phyloP scores from a whole-genome alignment of 2,888 invertebrate species.

The Notodonta ziczac region DNA sequence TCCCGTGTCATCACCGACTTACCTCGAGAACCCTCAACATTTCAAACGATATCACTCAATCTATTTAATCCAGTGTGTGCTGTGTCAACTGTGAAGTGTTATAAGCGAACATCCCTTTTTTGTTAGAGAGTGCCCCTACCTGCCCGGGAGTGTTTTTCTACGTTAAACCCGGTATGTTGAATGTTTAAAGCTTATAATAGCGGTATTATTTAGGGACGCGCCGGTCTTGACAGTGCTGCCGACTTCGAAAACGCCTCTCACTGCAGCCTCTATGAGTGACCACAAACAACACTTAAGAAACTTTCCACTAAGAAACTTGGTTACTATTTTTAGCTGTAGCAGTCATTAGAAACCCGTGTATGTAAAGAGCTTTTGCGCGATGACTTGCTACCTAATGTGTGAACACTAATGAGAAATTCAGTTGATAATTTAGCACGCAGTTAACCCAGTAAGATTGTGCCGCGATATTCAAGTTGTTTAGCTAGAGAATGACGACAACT shows the following conservation, averaged over 20 bases:
- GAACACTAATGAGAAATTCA: background rate
- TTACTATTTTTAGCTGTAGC: slow-evolving; percentile 10
- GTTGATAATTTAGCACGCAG: background rate
- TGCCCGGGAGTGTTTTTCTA: slow-evolving; percentile 62
- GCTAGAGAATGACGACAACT: background rate
- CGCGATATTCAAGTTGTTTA: background rate
- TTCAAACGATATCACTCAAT: slow-evolving; percentile 8
- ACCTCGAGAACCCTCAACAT: slow-evolving; percentile 14
- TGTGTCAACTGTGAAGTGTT: slow-evolving; percentile 43
- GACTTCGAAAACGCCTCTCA: slow-evolving; percentile 26
- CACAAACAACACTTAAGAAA: slow-evolving; percentile 21
- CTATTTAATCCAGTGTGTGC: slow-evolving; percentile 32
- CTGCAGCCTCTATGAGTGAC: slow-evolving; percentile 25
- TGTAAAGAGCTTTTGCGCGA: slow-evolving; percentile 17
- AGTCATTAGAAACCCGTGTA: slow-evolving; percentile 11
- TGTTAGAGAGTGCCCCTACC: slow-evolving; percentile 63
- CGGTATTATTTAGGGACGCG: slow-evolving; percentile 63
- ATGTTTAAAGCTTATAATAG: slow-evolving; percentile 55
- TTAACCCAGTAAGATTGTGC: background rate
- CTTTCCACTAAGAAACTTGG: slow-evolving; percentile 34
- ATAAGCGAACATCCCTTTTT: slow-evolving; percentile 33
- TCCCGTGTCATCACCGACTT: slow-evolving; percentile 36
- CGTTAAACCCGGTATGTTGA: slow-evolving; percentile 65
- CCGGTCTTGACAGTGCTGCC: slow-evolving; percentile 22
- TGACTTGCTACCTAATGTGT: slow-evolving; percentile 11